Percentiles rank a stretch among this genome's conserved stretches.
Conservation (phyloP, 2,888 invertebrate species). For the Drosophila algonquin region DNA sequence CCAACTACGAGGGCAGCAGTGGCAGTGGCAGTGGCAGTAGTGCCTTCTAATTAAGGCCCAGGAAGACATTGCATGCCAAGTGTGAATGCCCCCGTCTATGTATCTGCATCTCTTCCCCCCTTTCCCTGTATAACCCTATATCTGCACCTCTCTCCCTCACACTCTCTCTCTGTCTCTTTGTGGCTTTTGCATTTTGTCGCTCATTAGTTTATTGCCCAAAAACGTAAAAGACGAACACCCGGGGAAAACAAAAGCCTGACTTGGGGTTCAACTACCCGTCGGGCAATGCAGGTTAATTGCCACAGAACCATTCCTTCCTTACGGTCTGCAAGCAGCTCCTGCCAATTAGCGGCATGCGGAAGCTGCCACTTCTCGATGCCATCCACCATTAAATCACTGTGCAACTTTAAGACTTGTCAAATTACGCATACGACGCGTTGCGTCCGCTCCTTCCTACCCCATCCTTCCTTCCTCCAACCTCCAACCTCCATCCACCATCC, state of each 20-base stretch:
- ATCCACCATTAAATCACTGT: conserved; percentile 36
- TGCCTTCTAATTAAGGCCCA: conserved; percentile 70
- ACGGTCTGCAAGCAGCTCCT: conserved; percentile 56
- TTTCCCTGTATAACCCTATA: conserved; percentile 8
- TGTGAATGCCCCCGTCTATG: conserved; percentile 57
- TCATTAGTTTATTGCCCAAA: conserved; percentile 78
- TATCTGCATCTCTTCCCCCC: conserved; percentile 11
- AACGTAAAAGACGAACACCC: conserved; percentile 47
- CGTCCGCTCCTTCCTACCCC: conserved; percentile 49
- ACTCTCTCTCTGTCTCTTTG: conserved; percentile 25
- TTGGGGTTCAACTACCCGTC: conserved; percentile 49
- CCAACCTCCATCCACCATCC: too few relatives aligned
- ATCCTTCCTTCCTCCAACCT: too few relatives aligned
- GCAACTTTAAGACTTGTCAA: conserved; percentile 67
- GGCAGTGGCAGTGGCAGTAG: conserved; percentile 40
- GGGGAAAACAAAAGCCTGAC: conserved; percentile 67
- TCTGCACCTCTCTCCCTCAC: conserved; percentile 4
- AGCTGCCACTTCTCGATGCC: conserved; percentile 61
- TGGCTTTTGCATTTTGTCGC: conserved; percentile 76
- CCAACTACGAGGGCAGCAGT: conserved; percentile 41
- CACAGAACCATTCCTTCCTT: conserved; percentile 44
- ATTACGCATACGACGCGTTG: conserved; percentile 74
- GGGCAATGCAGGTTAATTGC: conserved; percentile 76
- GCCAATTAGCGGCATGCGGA: conserved; percentile 80
- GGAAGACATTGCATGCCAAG: conserved; percentile 58